These are phyloP conservation scores for Tenthredo scrophulariae DNA, from an alignment of 2,888 invertebrate species.

Conservation along the genomic window DNA sequence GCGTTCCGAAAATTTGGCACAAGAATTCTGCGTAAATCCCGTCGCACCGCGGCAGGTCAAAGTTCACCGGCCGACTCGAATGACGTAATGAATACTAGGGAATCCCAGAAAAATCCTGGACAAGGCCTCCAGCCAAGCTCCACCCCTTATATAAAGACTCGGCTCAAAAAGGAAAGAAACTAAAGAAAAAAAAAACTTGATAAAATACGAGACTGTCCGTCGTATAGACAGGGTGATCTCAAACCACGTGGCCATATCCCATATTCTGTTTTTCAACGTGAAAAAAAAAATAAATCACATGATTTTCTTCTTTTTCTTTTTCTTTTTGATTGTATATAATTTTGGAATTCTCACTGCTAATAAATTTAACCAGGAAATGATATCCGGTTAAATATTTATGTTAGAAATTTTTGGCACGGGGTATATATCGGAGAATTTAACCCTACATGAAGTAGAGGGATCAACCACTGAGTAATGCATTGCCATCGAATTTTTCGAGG, in stretches of 20 bases:
- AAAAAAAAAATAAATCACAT: neutral
- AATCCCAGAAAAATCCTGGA: slow-evolving; percentile 46
- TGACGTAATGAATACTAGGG: slow-evolving; percentile 32
- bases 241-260: neutral
- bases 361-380: neutral
- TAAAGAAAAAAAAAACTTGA: neutral
- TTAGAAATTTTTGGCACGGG: neutral
- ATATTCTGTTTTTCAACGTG: neutral
- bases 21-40: slow-evolving; percentile 36
- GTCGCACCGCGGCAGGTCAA: slow-evolving; percentile 19
- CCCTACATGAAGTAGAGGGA: neutral
- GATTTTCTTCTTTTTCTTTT: neutral
- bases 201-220: slow-evolving; percentile 11
- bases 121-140: slow-evolving; percentile 30
- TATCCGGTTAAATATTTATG: neutral
- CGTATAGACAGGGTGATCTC: neutral
- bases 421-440: neutral
- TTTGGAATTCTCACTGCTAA: neutral
- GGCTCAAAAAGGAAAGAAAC: neutral
- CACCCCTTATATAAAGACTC: slow-evolving; percentile 20
- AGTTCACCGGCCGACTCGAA: slow-evolving; percentile 37
- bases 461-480: neutral
- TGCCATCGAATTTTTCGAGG: slow-evolving; percentile 13
- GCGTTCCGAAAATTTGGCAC: slow-evolving; percentile 5
- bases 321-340: neutral